Evolutionary conservation across 2,113 vertebrate genomes (phyloP).

Genomic region (Phyllostomus discolor): DNA sequence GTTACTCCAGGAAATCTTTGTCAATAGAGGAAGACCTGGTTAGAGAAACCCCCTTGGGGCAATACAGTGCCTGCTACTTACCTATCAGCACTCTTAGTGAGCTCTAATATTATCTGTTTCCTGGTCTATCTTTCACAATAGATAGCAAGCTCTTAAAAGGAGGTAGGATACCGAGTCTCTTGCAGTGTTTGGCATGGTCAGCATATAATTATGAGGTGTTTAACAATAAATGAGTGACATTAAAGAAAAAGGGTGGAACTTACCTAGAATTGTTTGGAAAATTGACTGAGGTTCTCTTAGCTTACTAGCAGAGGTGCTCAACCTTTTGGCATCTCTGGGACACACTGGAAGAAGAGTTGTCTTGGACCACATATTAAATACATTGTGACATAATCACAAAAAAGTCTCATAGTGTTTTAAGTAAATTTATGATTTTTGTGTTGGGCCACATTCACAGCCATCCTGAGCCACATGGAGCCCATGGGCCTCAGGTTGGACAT

Average conservation of each 20-base stretch:
- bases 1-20: not conserved
- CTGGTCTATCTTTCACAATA: not conserved
- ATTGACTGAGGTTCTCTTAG: not conserved
- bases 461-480: too few species aligned
- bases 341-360: too few species aligned
- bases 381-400: too few species aligned
- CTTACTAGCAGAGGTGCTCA: not conserved
- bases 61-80: not conserved
- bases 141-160: not conserved
- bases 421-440: too few species aligned
- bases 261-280: not conserved
- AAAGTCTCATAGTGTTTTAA: too few species aligned
- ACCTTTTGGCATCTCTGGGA: too few species aligned
- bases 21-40: not conserved
- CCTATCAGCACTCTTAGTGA: not conserved
- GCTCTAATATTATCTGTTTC: not conserved
- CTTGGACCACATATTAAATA: too few species aligned
- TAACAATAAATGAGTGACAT: not conserved
- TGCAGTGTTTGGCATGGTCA: not conserved
- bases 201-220: not conserved
- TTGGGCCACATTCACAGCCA: too few species aligned
- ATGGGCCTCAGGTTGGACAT: too few species aligned
- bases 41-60: too few species aligned
- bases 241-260: not conserved
- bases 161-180: not conserved